Evolutionary conservation across 2,797 vertebrate genomes (phyloP).

Genomic region (Ceyx erithaca): DNA sequence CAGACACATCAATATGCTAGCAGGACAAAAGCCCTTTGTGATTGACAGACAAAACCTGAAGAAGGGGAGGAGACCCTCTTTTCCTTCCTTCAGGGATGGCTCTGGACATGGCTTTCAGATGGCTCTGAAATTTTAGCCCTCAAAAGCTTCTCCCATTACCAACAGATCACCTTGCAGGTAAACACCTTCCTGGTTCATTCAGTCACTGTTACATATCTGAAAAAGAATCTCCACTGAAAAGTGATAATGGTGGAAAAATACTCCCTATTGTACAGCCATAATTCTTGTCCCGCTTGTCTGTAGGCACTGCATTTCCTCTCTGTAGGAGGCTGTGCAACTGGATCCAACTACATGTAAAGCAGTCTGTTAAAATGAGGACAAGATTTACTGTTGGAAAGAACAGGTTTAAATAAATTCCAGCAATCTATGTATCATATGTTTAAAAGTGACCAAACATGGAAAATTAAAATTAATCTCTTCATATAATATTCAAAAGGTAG

Average conservation of each 20-base stretch:
- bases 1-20: constrained; percentile 53
- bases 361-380: neutral
- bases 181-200: constrained; percentile 74
- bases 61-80: constrained; percentile 60
- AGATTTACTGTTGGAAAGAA: constrained; percentile 51
- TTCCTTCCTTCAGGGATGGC: constrained; percentile 68
- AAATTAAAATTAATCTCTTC: neutral
- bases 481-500: neutral
- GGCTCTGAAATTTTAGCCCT: constrained; percentile 76
- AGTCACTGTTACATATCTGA: constrained; percentile 61
- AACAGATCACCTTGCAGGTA: constrained; percentile 79
- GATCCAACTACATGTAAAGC: constrained; percentile 37
- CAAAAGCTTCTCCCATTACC: constrained; percentile 79
- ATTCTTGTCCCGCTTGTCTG: constrained; percentile 51
- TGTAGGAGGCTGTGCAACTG: constrained; percentile 4
- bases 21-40: constrained; percentile 76
- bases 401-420: constrained; percentile 21
- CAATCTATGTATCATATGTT: neutral
- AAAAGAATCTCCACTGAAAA: constrained; percentile 73
- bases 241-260: constrained; percentile 70
- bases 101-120: neutral
- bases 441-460: neutral
- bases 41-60: constrained; percentile 70
- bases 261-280: constrained; percentile 49
- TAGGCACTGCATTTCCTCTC: constrained; percentile 24